Conservation (phyloP, 2,113 vertebrate species). For the Tenrec ecaudatus region DNA sequence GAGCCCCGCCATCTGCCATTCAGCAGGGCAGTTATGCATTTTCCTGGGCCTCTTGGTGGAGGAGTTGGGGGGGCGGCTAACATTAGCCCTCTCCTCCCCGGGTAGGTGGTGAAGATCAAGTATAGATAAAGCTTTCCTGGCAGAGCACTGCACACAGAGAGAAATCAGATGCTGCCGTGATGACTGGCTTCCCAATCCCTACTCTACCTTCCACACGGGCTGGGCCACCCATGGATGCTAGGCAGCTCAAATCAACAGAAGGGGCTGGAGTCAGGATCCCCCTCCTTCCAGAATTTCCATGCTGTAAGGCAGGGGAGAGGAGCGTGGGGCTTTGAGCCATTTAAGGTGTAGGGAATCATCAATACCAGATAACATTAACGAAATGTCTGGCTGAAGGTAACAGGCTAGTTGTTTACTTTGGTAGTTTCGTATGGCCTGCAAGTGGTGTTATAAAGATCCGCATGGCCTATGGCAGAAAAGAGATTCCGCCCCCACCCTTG, state of each 20-base stretch:
- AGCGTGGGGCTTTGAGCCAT: too few species aligned
- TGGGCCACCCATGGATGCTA: not conserved
- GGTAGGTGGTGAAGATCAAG: not conserved
- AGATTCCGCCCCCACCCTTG: too few species aligned
- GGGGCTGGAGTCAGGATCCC: not conserved
- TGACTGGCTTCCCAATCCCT: not conserved
- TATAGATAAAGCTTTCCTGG: not conserved
- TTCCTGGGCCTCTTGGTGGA: not conserved
- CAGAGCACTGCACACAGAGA: not conserved
- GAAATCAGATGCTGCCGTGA: not conserved
- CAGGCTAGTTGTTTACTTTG: too few species aligned
- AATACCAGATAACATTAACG: too few species aligned
- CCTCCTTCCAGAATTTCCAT: not conserved
- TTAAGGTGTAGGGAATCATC: too few species aligned
- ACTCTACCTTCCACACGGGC: not conserved
- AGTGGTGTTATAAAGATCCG: too few species aligned
- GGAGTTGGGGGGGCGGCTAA: not conserved
- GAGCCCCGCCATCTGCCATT: not conserved
- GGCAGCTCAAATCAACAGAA: constrained; percentile 17
- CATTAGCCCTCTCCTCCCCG: not conserved
- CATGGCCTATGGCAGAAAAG: too few species aligned
- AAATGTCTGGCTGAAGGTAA: too few species aligned
- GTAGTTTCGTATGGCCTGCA: too few species aligned
- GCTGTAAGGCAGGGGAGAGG: not conserved
- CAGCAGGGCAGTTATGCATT: not conserved